These are phyloP conservation scores for Camptogramma bilineatum DNA, from an alignment of 2,888 invertebrate genomes.

Conservation along the genomic window DNA sequence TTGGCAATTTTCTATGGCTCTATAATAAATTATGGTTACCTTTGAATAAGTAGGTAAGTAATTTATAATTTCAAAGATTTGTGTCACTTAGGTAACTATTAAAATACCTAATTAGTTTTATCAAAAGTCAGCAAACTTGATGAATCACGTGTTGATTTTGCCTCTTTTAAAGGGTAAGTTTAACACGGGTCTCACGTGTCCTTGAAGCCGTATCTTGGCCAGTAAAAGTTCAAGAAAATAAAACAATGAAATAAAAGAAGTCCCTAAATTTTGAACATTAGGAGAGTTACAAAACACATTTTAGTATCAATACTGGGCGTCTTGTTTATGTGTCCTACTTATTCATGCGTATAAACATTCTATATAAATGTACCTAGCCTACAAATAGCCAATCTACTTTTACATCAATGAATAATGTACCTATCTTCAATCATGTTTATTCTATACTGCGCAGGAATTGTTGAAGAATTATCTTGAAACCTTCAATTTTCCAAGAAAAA, in stretches of 20 bases:
- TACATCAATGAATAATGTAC: constrained; percentile 18
- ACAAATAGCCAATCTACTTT: constrained; percentile 1
- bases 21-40: not conserved
- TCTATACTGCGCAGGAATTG: not conserved
- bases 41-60: too few relatives aligned
- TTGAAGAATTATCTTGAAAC: not conserved
- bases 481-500: not conserved
- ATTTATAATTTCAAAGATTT: not conserved
- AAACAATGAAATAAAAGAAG: not conserved
- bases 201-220: not conserved
- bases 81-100: not conserved
- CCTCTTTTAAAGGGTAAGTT: not conserved
- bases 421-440: not conserved
- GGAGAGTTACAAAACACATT: not conserved
- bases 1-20: not conserved
- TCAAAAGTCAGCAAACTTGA: not conserved
- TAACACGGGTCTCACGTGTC: not conserved
- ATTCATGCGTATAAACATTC: constrained; percentile 6
- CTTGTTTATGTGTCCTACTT: constrained; percentile 16
- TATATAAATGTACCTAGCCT: constrained; percentile 11
- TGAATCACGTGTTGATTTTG: not conserved
- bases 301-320: not conserved
- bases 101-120: too few relatives aligned
- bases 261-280: not conserved
- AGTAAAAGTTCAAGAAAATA: not conserved